Evolutionary conservation across 2,113 vertebrate genomes (phyloP).

Genomic region (Hippopotamus amphibius): DNA sequence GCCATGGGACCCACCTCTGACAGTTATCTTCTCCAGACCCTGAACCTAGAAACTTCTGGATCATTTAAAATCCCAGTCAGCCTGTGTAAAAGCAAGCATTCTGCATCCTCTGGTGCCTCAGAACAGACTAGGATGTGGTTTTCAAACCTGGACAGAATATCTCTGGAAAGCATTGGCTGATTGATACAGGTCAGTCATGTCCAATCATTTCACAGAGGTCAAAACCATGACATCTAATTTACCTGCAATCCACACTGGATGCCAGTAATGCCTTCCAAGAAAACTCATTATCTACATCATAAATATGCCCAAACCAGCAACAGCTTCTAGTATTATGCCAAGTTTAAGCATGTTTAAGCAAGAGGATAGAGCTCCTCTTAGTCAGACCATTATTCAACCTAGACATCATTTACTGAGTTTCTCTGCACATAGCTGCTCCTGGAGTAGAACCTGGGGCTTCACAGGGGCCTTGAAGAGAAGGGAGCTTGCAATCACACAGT

Average conservation of each 20-base stretch:
- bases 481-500: not conserved
- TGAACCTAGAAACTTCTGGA: not conserved
- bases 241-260: not conserved
- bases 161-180: not conserved
- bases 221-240: not conserved
- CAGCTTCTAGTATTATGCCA: not conserved
- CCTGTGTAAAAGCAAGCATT: not conserved
- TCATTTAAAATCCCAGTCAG: not conserved
- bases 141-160: not conserved
- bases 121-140: not conserved
- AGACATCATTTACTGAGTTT: not conserved
- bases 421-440: not conserved
- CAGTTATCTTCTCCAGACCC: not conserved
- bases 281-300: slow-evolving; percentile 14
- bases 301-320: not conserved
- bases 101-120: not conserved
- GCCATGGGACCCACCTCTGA: not conserved
- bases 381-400: not conserved
- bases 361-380: not conserved
- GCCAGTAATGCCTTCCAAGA: not conserved
- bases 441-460: not conserved
- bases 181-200: not conserved
- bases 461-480: not conserved
- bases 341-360: not conserved
- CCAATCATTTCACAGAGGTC: not conserved